phyloP scores from a whole-genome alignment of 2,797 vertebrate genomes.

The Aplochiton taeniatus region DNA sequence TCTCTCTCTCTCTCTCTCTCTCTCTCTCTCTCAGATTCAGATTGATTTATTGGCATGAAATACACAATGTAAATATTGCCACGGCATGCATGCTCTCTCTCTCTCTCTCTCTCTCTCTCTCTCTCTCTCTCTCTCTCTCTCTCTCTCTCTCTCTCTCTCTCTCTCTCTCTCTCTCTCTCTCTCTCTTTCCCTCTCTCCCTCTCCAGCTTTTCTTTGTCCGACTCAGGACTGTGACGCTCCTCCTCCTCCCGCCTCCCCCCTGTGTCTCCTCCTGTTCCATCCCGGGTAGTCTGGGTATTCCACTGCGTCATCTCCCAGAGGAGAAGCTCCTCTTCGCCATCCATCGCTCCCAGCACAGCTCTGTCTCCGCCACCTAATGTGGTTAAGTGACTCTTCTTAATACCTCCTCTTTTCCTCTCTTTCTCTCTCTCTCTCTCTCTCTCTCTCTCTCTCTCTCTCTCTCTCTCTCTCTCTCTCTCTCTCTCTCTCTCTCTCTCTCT shows the following conservation, averaged over 20 bases:
- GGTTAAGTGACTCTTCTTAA: conserved; percentile 43
- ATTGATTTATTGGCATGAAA: too few species aligned
- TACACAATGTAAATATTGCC: too few species aligned
- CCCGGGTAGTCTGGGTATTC: too few species aligned
- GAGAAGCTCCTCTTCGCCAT: conserved; percentile 5
- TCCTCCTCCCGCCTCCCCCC: background rate
- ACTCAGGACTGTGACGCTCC: too few species aligned
- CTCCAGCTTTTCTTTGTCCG: too few species aligned
- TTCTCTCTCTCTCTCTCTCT: too few species aligned
- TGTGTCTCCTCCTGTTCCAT: too few species aligned
- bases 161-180: background rate
- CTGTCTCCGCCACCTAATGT: conserved; percentile 36
- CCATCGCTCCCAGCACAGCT: conserved; percentile 3
- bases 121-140: background rate
- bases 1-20: background rate
- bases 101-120: too few species aligned
- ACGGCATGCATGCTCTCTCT: background rate
- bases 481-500: too few species aligned
- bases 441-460: too few species aligned
- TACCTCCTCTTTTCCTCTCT: conserved; percentile 1
- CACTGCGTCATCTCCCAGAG: conserved; percentile 6
- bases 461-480: too few species aligned
- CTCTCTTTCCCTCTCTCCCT: background rate
- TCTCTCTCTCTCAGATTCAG: background rate
- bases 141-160: background rate